A percentile compares a stretch with the other conserved stretches of the same genome.
phyloP scores from a whole-genome alignment of 2,113 vertebrate species.

The Polyodon spathula region DNA sequence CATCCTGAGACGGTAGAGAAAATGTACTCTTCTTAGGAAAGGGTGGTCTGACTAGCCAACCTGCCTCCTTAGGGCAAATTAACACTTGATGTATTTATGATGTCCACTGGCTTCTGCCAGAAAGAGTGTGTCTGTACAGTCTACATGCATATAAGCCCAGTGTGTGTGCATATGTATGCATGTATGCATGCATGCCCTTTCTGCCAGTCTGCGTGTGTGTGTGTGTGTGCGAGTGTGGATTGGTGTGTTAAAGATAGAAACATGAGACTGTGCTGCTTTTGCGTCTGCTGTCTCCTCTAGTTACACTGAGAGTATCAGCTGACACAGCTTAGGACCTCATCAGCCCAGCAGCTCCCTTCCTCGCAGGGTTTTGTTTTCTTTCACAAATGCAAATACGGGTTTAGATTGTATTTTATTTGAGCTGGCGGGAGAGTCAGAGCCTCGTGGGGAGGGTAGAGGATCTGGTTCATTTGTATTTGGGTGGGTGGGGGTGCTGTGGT shows the following conservation, averaged over 20 bases:
- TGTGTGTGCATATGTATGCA: conserved; percentile 1
- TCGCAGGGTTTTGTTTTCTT: background rate
- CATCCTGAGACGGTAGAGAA: background rate
- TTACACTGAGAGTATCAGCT: conserved; percentile 38
- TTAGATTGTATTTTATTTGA: no score
- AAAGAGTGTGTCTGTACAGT: background rate
- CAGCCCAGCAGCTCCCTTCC: conserved; percentile 36
- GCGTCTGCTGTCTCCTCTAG: conserved; percentile 34
- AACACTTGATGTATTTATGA: background rate
- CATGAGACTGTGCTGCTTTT: conserved; percentile 47
- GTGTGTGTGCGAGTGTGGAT: conserved; percentile 7
- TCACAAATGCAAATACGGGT: no score
- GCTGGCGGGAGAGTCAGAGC: no score
- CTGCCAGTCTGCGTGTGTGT: background rate
- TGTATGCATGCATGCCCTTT: conserved; percentile 10
- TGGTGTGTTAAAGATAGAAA: conserved; percentile 58
- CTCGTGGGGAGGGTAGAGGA: no score
- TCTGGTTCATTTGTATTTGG: no score
- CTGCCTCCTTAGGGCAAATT: background rate
- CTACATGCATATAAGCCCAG: background rate
- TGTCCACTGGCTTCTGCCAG: conserved; percentile 5
- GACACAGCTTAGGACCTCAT: conserved; percentile 43
- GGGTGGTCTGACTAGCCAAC: background rate
- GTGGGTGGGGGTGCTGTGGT: background rate
- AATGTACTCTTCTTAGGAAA: background rate